Evolutionary conservation across 2,888 invertebrate species (phyloP).

Genomic region (Beris morrisii): DNA sequence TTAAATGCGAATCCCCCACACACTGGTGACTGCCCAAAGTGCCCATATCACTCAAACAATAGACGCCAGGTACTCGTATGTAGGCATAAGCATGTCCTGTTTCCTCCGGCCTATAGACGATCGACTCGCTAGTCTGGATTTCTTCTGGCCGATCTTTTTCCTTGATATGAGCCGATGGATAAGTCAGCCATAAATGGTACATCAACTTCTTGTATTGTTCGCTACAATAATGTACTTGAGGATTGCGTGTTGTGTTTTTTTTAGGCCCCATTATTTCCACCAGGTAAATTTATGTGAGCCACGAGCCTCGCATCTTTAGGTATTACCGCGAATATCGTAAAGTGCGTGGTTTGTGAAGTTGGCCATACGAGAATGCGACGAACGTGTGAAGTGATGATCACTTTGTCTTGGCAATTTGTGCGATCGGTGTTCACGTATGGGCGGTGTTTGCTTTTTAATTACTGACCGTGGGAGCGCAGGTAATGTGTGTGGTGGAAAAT

Average conservation of each 20-base stretch:
- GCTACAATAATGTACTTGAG: neutral
- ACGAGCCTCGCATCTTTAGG: neutral
- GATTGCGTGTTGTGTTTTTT: neutral
- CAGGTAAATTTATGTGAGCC: neutral
- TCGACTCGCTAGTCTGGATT: neutral
- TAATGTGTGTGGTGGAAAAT: too few species aligned
- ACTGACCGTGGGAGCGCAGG: slow-evolving; percentile 6
- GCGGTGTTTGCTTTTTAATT: slow-evolving; percentile 23
- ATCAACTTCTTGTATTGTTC: slow-evolving; percentile 26
- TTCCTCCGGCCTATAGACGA: slow-evolving; percentile 1
- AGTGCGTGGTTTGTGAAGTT: slow-evolving; percentile 17
- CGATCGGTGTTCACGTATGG: slow-evolving; percentile 16
- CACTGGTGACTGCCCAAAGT: neutral
- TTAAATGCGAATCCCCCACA: slow-evolving; percentile 9
- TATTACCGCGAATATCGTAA: slow-evolving; percentile 1
- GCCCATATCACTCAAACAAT: neutral
- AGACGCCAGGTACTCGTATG: neutral
- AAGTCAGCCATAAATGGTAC: slow-evolving; percentile 15
- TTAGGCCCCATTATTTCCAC: neutral
- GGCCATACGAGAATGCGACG: slow-evolving; percentile 2
- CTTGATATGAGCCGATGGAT: slow-evolving; percentile 11
- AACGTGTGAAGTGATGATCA: slow-evolving; percentile 16
- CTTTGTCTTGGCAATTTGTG: slow-evolving; percentile 15
- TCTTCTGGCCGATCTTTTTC: neutral
- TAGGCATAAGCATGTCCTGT: slow-evolving; percentile 10